Conservation (phyloP, 1,140 invertebrate genomes). For the Pseudomyrmex gracilis region DNA sequence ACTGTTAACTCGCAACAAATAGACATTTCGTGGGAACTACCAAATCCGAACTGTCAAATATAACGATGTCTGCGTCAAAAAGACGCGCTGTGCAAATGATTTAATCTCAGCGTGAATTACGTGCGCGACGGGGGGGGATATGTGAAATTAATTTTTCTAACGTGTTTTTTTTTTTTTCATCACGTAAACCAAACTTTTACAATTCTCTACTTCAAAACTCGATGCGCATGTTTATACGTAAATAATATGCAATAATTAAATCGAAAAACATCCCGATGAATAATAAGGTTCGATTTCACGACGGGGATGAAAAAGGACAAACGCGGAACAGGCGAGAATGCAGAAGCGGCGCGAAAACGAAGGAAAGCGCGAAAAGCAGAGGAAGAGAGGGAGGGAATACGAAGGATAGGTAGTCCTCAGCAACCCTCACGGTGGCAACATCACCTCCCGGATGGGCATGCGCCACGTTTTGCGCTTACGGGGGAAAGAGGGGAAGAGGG, state of each 20-base stretch:
- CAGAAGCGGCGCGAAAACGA: background rate
- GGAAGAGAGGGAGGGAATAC: background rate
- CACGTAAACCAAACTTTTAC: background rate
- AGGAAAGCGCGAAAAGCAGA: background rate
- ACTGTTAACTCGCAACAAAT: conserved; percentile 66
- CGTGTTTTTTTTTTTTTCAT: too few relatives aligned
- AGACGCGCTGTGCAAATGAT: background rate
- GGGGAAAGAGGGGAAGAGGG: too few relatives aligned
- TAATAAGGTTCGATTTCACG: background rate
- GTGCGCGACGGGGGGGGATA: too few relatives aligned
- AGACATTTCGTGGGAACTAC: conserved; percentile 27
- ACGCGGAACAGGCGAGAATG: background rate
- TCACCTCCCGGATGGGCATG: conserved; percentile 60
- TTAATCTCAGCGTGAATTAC: too few relatives aligned
- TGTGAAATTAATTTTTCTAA: background rate
- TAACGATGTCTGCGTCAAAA: conserved; percentile 23
- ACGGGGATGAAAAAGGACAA: conserved; percentile 33
- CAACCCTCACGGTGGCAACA: conserved; percentile 46
- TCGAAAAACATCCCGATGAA: conserved; percentile 13
- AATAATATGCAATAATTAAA: conserved; percentile 8
- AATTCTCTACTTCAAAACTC: background rate
- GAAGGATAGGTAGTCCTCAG: conserved; percentile 16
- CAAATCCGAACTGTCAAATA: conserved; percentile 36
- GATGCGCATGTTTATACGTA: background rate
- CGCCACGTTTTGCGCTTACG: conserved; percentile 8